A percentile compares a stretch with the other conserved stretches of the same genome.
These are phyloP conservation scores for Abrostola triplasia DNA, from an alignment of 2,888 invertebrate genomes.

Conservation along the genomic window DNA sequence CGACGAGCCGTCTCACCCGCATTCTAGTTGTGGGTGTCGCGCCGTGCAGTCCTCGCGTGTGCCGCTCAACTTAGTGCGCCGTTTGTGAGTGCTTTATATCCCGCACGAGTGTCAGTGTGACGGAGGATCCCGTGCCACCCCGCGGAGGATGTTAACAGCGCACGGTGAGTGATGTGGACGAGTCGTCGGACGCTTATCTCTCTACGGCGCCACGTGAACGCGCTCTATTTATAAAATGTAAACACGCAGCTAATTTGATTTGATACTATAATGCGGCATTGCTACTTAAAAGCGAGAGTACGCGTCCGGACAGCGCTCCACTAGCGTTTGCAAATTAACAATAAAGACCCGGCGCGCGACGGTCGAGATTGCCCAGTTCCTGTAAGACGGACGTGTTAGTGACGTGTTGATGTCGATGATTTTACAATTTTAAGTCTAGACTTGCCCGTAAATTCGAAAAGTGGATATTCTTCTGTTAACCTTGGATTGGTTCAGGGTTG, in stretches of 20 bases:
- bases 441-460: conserved; percentile 52
- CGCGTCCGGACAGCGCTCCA: conserved; percentile 71
- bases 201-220: conserved; percentile 84
- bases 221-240: conserved; percentile 87
- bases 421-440: conserved; percentile 53
- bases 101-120: conserved; percentile 87
- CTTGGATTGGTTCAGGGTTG: conserved; percentile 82
- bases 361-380: conserved; percentile 84
- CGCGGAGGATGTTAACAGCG: conserved; percentile 88
- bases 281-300: conserved; percentile 77
- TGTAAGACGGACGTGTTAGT: conserved; percentile 78
- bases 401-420: conserved; percentile 65
- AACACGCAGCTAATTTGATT: conserved; percentile 85
- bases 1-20: conserved; percentile 81
- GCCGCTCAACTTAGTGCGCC: conserved; percentile 86
- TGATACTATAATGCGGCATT: conserved; percentile 74
- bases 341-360: conserved; percentile 79
- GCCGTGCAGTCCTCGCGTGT: conserved; percentile 87
- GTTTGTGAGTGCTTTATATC: conserved; percentile 86
- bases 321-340: conserved; percentile 78
- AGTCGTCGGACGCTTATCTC: conserved; percentile 77
- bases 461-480: conserved; percentile 66
- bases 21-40: conserved; percentile 88
- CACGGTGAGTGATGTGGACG: conserved; percentile 83
- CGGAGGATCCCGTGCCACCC: conserved; percentile 79